Evolutionary conservation across 2,888 invertebrate species (phyloP).

Genomic region (Halictus quadricinctus): DNA sequence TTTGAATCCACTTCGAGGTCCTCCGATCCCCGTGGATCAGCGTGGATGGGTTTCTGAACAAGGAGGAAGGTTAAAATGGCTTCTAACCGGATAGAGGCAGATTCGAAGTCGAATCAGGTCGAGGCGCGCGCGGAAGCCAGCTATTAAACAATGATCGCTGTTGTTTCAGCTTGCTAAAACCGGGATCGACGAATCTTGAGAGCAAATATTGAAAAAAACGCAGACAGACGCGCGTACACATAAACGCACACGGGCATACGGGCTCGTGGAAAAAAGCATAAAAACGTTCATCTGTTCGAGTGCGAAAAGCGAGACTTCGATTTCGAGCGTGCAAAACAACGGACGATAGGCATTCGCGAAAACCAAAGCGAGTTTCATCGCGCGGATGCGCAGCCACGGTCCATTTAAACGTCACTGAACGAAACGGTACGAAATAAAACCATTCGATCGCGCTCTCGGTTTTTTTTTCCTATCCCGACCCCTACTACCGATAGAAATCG

Average conservation of each 20-base stretch:
- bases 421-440: slow-evolving; percentile 56
- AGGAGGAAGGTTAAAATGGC: slow-evolving; percentile 34
- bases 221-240: not conserved
- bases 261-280: not conserved
- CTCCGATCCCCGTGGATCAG: slow-evolving; percentile 42
- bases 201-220: slow-evolving; percentile 33
- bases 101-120: slow-evolving; percentile 31
- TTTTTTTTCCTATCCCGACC: not conserved
- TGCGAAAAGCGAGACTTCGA: slow-evolving; percentile 38
- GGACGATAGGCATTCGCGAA: slow-evolving; percentile 31
- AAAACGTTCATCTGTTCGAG: slow-evolving; percentile 19
- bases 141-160: slow-evolving; percentile 48
- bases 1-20: slow-evolving; percentile 27
- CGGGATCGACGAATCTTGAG: slow-evolving; percentile 35
- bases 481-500: slow-evolving; percentile 32
- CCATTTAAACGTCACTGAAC: slow-evolving; percentile 61
- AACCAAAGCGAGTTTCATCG: slow-evolving; percentile 63
- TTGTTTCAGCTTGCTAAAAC: slow-evolving; percentile 36
- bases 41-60: slow-evolving; percentile 27
- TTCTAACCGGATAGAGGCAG: slow-evolving; percentile 23
- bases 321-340: slow-evolving; percentile 50
- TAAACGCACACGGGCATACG: too few species aligned
- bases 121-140: slow-evolving; percentile 13
- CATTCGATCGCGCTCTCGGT: slow-evolving; percentile 37
- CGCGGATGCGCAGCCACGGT: slow-evolving; percentile 53